phyloP scores from a whole-genome alignment of 2,113 vertebrate genomes.

The Anas platyrhynchos region DNA sequence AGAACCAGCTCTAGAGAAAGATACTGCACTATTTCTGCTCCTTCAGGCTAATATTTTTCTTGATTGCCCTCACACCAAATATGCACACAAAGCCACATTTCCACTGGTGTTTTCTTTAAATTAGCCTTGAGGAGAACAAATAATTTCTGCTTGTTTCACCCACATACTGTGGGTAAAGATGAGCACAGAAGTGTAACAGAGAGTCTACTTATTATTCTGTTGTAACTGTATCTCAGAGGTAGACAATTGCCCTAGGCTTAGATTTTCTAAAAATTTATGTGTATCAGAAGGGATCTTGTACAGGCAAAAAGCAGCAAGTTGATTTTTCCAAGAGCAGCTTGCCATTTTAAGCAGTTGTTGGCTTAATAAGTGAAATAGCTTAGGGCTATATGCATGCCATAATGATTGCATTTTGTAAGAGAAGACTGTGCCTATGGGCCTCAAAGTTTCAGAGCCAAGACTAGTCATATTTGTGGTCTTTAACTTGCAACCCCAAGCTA shows the following conservation, averaged over 20 bases:
- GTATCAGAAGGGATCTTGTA: conserved; percentile 66
- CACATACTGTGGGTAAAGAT: background rate
- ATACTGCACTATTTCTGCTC: background rate
- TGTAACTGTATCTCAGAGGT: conserved; percentile 39
- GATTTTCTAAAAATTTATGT: conserved; percentile 49
- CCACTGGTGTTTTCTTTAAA: background rate
- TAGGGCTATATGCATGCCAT: conserved; percentile 59
- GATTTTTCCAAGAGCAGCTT: conserved; percentile 65
- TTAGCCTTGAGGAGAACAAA: background rate
- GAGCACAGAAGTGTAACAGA: background rate
- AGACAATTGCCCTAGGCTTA: conserved; percentile 47
- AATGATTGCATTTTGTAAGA: conserved; percentile 68
- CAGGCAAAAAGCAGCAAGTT: conserved; percentile 66
- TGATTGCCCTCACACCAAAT: background rate
- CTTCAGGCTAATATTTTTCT: background rate
- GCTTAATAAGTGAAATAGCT: conserved; percentile 70
- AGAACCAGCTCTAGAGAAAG: background rate
- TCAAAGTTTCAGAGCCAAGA: conserved; percentile 58
- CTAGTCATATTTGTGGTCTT: conserved; percentile 62
- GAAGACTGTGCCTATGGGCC: conserved; percentile 58
- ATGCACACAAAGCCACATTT: background rate
- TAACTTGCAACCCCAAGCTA: conserved; percentile 39
- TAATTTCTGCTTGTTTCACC: background rate
- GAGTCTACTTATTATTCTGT: background rate
- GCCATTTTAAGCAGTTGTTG: conserved; percentile 69